These are phyloP conservation scores for Dallia pectoralis DNA, from an alignment of 2,797 vertebrate species.

Conservation along the genomic window DNA sequence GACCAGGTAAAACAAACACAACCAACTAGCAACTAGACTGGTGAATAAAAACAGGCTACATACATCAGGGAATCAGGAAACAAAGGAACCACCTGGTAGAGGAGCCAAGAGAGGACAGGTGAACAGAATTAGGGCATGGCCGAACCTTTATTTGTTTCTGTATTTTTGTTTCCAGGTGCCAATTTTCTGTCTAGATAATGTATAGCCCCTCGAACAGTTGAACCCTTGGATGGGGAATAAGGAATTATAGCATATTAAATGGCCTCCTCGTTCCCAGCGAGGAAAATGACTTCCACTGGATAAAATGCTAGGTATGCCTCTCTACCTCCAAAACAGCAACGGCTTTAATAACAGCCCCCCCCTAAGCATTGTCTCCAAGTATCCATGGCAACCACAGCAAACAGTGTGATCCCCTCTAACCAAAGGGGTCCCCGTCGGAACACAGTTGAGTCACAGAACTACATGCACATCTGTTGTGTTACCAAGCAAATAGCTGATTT, in stretches of 20 bases:
- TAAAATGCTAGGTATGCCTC: constrained; percentile 5
- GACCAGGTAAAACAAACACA: too few relatives aligned
- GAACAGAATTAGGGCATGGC: too few relatives aligned
- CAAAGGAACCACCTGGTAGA: too few relatives aligned
- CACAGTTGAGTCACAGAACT: constrained; percentile 6
- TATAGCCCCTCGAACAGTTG: constrained; percentile 5
- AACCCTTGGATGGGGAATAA: constrained; percentile 1
- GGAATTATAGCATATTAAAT: background rate
- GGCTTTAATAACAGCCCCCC: constrained; percentile 16
- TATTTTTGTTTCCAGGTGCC: background rate
- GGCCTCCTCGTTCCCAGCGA: background rate
- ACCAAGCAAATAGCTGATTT: background rate
- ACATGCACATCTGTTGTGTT: background rate
- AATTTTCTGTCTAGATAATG: constrained; percentile 15
- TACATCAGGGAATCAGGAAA: too few relatives aligned
- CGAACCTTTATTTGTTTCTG: background rate
- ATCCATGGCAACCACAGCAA: constrained; percentile 12
- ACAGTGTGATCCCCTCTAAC: constrained; percentile 6
- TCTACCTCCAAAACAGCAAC: constrained; percentile 24
- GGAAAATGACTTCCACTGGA: constrained; percentile 18
- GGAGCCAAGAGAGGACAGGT: too few relatives aligned
- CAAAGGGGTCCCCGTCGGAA: constrained; percentile 9
- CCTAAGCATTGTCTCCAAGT: background rate
- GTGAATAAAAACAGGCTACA: too few relatives aligned
- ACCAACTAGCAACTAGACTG: too few relatives aligned